A percentile compares a stretch with the other conserved stretches of the same genome.
Conservation (phyloP, 2,113 vertebrate genomes). For the Kobus ellipsiprymnus region DNA sequence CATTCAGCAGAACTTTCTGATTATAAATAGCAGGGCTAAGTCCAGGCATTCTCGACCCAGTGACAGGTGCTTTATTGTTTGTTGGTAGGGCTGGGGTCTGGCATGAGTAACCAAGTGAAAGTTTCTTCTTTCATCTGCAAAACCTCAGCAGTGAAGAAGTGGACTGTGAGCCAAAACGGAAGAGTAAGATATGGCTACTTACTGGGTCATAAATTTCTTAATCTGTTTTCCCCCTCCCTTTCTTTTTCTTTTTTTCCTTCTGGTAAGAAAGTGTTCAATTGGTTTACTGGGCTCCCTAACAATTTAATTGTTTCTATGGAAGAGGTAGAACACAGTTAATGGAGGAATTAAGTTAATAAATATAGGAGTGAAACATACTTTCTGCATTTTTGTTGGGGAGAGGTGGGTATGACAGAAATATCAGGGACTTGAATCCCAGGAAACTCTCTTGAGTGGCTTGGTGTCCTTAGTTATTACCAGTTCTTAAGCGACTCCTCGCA, state of each 20-base stretch:
- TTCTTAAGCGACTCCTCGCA: not conserved
- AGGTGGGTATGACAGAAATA: not conserved
- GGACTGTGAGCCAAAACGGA: not conserved
- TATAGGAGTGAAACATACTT: not conserved
- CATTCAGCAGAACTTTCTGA: not conserved
- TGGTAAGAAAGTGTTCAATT: not conserved
- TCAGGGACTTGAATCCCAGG: not conserved
- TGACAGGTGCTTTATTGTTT: not conserved
- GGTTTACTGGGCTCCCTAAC: not conserved
- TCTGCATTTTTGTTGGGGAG: not conserved
- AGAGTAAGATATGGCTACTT: not conserved
- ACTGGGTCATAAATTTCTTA: not conserved
- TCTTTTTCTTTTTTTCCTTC: too few species aligned
- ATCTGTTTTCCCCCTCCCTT: not conserved
- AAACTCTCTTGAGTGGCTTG: not conserved
- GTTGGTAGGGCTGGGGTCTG: not conserved
- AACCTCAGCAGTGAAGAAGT: not conserved
- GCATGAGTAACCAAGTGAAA: not conserved
- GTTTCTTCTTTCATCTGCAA: not conserved
- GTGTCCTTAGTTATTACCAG: not conserved
- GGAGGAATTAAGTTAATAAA: not conserved
- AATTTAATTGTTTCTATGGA: not conserved
- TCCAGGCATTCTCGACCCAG: not conserved
- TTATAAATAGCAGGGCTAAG: not conserved
- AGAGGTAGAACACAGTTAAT: not conserved